These are phyloP conservation scores for Plectrocnemia conspersa DNA, from an alignment of 1,140 invertebrate genomes.

Conservation along the genomic window DNA sequence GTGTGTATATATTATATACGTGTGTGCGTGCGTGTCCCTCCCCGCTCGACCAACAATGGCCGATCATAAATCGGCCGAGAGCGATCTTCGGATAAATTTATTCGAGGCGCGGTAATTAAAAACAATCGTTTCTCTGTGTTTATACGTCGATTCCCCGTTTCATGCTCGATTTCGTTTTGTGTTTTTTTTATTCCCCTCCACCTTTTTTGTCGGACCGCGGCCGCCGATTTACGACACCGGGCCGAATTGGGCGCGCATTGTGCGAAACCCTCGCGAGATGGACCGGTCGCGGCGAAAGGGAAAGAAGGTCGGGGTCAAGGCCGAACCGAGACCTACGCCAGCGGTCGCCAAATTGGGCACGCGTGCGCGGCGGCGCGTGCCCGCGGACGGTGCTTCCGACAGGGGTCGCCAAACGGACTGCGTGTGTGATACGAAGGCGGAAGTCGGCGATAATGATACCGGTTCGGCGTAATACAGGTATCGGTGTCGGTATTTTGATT, in stretches of 20 bases:
- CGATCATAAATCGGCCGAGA: constrained; percentile 32
- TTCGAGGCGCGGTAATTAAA: constrained; percentile 31
- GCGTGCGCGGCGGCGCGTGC: neutral
- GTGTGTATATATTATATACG: neutral
- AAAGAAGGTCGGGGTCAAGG: too few species aligned
- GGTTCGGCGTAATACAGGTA: too few species aligned
- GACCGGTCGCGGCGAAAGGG: too few species aligned
- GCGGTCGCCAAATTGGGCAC: too few species aligned
- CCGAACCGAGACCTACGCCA: too few species aligned
- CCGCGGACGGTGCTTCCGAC: neutral
- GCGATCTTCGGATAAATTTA: constrained; percentile 32
- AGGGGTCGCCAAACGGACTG: too few species aligned
- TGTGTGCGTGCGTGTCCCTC: constrained; percentile 1
- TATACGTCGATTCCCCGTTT: constrained; percentile 24
- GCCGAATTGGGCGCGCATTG: too few species aligned
- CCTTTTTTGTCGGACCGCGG: neutral
- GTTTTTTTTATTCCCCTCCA: constrained; percentile 10
- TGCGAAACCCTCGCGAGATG: too few species aligned
- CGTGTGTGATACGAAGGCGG: too few species aligned
- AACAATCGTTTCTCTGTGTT: constrained; percentile 30
- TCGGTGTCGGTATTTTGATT: too few species aligned
- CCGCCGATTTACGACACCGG: neutral
- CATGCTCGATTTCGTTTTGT: constrained; percentile 20
- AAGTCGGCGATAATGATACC: too few species aligned
- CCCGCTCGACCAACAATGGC: constrained; percentile 11